These are phyloP conservation scores for Conus ventricosus DNA, from an alignment of 1,140 invertebrate genomes.

Conservation along the genomic window DNA sequence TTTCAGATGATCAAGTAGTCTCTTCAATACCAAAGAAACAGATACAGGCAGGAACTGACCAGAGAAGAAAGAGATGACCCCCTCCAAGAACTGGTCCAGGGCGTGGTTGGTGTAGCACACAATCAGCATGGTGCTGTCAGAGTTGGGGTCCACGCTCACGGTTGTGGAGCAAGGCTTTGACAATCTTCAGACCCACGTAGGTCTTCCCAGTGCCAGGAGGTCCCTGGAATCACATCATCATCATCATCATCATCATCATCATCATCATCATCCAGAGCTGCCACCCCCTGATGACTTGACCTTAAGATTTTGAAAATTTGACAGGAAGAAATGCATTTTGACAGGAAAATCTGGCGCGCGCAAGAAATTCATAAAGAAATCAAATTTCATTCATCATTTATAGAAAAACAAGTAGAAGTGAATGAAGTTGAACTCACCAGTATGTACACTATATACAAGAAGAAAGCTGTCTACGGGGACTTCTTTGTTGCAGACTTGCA, in stretches of 20 bases:
- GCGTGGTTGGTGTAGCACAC: constrained; percentile 92
- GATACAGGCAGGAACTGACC: not conserved
- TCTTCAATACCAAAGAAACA: too few relatives aligned
- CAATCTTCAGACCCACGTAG: constrained; percentile 72
- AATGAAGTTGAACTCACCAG: too few relatives aligned
- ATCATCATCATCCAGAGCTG: not conserved
- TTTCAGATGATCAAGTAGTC: not conserved
- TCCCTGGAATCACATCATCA: constrained; percentile 78
- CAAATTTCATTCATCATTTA: too few relatives aligned
- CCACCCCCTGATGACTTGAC: too few relatives aligned
- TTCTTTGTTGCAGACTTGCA: too few relatives aligned
- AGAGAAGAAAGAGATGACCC: constrained; percentile 74
- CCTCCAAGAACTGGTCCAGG: constrained; percentile 89
- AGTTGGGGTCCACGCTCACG: constrained; percentile 45
- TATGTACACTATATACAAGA: too few relatives aligned
- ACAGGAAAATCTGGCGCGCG: too few relatives aligned
- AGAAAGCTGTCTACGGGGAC: too few relatives aligned
- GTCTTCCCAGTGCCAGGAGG: constrained; percentile 73
- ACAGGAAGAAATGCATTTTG: too few relatives aligned
- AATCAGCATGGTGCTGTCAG: constrained; percentile 80
- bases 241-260: not conserved
- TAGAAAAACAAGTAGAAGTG: too few relatives aligned
- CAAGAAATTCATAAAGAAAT: too few relatives aligned
- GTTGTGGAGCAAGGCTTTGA: constrained; percentile 70
- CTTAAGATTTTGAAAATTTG: constrained; percentile 49